Conservation (phyloP, 1,140 invertebrate genomes). For the Eupristina koningsbergeri region DNA sequence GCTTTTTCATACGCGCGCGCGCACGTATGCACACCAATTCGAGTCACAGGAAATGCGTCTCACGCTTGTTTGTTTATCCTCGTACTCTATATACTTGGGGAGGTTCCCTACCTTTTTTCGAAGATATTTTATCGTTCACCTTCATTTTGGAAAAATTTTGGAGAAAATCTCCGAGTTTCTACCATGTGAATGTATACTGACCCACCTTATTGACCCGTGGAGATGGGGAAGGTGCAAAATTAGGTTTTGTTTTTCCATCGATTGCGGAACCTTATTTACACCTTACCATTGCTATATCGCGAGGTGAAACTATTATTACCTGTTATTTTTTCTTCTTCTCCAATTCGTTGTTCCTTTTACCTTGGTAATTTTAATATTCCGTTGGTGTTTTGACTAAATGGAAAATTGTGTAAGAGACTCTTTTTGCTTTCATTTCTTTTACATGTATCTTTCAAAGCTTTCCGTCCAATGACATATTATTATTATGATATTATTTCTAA, state of each 20-base stretch:
- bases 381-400: neutral
- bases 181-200: neutral
- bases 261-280: neutral
- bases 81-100: neutral
- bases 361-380: neutral
- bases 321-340: neutral
- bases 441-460: too few relatives aligned
- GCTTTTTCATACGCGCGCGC: neutral
- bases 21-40: neutral
- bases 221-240: neutral
- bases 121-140: neutral
- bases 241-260: neutral
- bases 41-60: neutral
- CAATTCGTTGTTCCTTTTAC: neutral
- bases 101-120: neutral
- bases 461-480: too few relatives aligned
- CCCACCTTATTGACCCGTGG: too few relatives aligned
- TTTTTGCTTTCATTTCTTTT: too few relatives aligned
- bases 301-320: neutral
- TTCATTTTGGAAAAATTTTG: slow-evolving; percentile 5
- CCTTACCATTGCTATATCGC: neutral
- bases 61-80: slow-evolving; percentile 3
- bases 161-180: neutral
- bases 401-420: too few relatives aligned
- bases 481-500: too few relatives aligned